Evolutionary conservation across 1,140 invertebrate species (phyloP), one percentile per base, ranked within the genome.

Genomic region (Vollenhovia emeryi): DNA sequence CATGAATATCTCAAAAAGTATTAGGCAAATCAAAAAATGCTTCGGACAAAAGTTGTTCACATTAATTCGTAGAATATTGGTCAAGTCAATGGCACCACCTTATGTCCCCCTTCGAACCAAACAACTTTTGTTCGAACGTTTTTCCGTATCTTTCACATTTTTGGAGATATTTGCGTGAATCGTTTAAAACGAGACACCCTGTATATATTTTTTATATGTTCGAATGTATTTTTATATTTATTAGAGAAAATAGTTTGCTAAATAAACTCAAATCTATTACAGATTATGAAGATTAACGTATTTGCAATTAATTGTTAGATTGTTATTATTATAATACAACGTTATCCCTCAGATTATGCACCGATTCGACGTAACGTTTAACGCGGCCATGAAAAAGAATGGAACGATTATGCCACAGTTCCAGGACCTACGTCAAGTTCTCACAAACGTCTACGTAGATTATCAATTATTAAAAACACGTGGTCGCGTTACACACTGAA

Each of bases 401-500:
- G 93, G 74, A 87, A 90, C 90, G 91, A 92, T 94, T 95, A 93
- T 94, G 90, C 88, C 91, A 89, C 62, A 82, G 83, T 92, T 93
- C 92, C 86, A 78, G 89, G 93, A 92, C 86, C 82, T 62, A 60
- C 85, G 82, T 71, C 68, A 89, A 91, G 87, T 94, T 94, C 94
- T 93, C 92, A 92, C 91, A 92, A 93, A 90, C 86, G 86, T 85
- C 62, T 89, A 85, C 59, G 86, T 78, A 90, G 92, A 94, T 95
- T 93, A 95, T 94, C 92, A 95, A 95, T 95, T 95, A 95, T 95
- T 94, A 94, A 94, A 94, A 93, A 90, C 94, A 95, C 92, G 91
- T 94, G 94, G 89, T 52, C 68, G 64, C n/a, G 84, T 74, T 79
- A 80, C 59, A 82, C 40, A 87, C 85, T 59, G 66, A 71, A 57